phyloP scores from a whole-genome alignment of 2,888 invertebrate species.

The Hypercompe scribonia region DNA sequence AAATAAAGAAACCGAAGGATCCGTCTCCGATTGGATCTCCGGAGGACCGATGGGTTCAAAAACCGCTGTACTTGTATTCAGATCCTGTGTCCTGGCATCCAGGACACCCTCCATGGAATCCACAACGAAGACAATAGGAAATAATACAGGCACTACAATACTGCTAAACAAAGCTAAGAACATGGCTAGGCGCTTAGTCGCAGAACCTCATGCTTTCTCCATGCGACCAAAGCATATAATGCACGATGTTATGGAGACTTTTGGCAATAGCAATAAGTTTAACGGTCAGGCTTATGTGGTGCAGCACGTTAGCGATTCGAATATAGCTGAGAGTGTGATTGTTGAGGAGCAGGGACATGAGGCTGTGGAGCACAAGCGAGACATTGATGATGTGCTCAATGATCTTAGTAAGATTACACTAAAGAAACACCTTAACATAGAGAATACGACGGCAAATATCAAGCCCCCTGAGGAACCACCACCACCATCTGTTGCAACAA shows the following conservation, averaged over 20 bases:
- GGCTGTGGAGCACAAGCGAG: conserved; percentile 68
- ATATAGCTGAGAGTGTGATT: conserved; percentile 64
- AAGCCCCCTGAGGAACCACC: conserved; percentile 75
- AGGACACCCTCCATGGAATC: conserved; percentile 80
- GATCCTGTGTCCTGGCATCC: conserved; percentile 88
- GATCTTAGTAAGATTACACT: conserved; percentile 81
- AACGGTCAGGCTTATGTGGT: conserved; percentile 74
- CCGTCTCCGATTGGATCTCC: conserved; percentile 84
- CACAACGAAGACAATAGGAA: conserved; percentile 75
- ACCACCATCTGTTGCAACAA: conserved; percentile 58
- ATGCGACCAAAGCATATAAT: conserved; percentile 80
- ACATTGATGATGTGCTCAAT: conserved; percentile 81
- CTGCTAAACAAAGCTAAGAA: conserved; percentile 81
- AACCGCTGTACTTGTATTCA: conserved; percentile 89
- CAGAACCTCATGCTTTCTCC: conserved; percentile 76
- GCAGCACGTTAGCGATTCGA: conserved; percentile 73
- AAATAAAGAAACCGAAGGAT: conserved; percentile 70
- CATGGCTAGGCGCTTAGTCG: conserved; percentile 78
- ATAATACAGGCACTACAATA: conserved; percentile 78
- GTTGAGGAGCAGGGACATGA: conserved; percentile 76
- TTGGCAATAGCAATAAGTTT: conserved; percentile 71
- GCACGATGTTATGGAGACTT: conserved; percentile 84
- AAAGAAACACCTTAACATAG: conserved; percentile 79
- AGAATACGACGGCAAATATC: conserved; percentile 82
- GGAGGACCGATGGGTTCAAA: conserved; percentile 88